Percentiles rank a stretch among this genome's conserved stretches.
These are phyloP conservation scores for Palythoa caribaeorum DNA, from an alignment of 92 coral and sea anemone species.

Conservation along the genomic window DNA sequence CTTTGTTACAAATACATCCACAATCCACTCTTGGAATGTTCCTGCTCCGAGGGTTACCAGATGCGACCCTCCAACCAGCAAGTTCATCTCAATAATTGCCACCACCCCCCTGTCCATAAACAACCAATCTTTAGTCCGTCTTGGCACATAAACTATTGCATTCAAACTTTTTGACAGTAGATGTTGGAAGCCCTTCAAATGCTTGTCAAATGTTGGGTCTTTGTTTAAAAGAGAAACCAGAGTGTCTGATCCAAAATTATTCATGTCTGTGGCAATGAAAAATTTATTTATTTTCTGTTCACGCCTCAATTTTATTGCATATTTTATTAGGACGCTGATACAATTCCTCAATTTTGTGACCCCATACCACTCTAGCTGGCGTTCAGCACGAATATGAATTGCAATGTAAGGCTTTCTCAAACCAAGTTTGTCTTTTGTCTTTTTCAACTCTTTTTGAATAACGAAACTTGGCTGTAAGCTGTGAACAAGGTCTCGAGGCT, in stretches of 20 bases:
- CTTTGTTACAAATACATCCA: constrained; percentile 77
- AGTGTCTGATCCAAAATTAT: constrained; percentile 92
- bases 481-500: constrained; percentile 80
- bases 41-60: constrained; percentile 95
- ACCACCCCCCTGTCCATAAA: constrained; percentile 91
- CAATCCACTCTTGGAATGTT: constrained; percentile 95
- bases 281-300: constrained; percentile 64
- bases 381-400: constrained; percentile 90
- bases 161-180: constrained; percentile 61
- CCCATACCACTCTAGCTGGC: constrained; percentile 95
- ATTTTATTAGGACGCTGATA: constrained; percentile 63
- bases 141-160: constrained; percentile 73
- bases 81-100: constrained; percentile 94
- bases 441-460: constrained; percentile 66
- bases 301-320: constrained; percentile 65
- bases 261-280: constrained; percentile 88
- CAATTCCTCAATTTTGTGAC: constrained; percentile 70
- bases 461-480: constrained; percentile 71
- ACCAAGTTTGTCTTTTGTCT: constrained; percentile 57
- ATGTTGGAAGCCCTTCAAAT: constrained; percentile 61
- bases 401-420: constrained; percentile 74
- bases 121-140: constrained; percentile 63
- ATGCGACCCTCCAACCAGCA: constrained; percentile 79
- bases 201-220: constrained; percentile 50
- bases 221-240: constrained; percentile 67